Conservation (phyloP, 2,113 vertebrate species). For the Lanius collurio region DNA sequence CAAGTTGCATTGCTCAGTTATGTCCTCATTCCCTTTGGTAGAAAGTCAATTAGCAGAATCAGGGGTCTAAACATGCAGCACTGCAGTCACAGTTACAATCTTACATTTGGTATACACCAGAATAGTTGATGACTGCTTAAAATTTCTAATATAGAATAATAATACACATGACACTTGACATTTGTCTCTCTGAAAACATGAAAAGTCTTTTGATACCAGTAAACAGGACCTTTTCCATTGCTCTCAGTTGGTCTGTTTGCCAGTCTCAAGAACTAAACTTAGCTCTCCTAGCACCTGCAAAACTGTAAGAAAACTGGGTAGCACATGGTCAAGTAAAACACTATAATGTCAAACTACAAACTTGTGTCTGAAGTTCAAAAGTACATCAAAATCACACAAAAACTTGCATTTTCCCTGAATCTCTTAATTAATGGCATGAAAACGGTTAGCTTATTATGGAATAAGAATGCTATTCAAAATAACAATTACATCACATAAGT, state of each 20-base stretch:
- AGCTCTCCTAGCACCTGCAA: slow-evolving; percentile 21
- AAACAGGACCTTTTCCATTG: not conserved
- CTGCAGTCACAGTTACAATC: not conserved
- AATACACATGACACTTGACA: not conserved
- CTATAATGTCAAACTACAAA: not conserved
- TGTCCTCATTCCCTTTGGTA: slow-evolving; percentile 32
- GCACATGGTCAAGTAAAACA: not conserved
- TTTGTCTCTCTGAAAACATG: not conserved
- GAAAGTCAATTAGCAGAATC: slow-evolving; percentile 44
- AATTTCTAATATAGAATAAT: not conserved
- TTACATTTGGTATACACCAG: slow-evolving; percentile 6
- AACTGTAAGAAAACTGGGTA: not conserved
- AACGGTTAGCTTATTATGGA: not conserved
- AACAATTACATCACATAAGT: slow-evolving; percentile 23
- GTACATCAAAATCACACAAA: not conserved
- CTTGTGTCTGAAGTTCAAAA: not conserved
- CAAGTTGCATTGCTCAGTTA: not conserved
- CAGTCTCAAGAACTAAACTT: not conserved
- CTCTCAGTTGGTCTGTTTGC: slow-evolving; percentile 8
- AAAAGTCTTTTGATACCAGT: not conserved
- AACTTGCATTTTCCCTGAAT: not conserved
- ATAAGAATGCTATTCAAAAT: slow-evolving; percentile 46
- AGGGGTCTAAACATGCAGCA: not conserved
- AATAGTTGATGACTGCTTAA: not conserved
- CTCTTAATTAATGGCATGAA: slow-evolving; percentile 32